A percentile compares a stretch with the other conserved stretches of the same genome.
These are phyloP conservation scores for Tachina grossa DNA, from an alignment of 2,888 invertebrate species.

Conservation along the genomic window DNA sequence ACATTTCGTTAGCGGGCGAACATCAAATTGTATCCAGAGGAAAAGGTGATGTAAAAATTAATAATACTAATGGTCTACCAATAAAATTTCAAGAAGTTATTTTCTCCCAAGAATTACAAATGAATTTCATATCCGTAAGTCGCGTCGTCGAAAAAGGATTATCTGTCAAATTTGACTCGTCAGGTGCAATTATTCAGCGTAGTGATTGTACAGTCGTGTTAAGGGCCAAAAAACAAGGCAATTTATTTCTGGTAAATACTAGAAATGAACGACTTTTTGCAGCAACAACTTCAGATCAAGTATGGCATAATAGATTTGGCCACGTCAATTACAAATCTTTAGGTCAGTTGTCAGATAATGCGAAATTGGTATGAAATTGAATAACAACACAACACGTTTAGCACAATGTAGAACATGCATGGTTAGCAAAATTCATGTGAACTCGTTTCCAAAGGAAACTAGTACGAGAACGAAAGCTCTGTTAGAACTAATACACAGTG, in stretches of 20 bases:
- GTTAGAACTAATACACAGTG: conserved; percentile 53
- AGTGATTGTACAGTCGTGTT: conserved; percentile 8
- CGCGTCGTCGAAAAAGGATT: conserved; percentile 20
- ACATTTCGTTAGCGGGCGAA: conserved; percentile 12
- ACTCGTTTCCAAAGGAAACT: conserved; percentile 41
- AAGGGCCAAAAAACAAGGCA: conserved; percentile 15
- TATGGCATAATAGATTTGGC: conserved; percentile 56
- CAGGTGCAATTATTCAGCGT: conserved; percentile 2
- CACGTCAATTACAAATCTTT: conserved; percentile 50
- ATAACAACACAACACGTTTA: background rate
- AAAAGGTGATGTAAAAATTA: no score
- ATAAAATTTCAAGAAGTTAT: no score
- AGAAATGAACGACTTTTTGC: conserved; percentile 6
- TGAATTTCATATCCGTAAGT: conserved; percentile 38
- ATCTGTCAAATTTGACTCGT: conserved; percentile 1
- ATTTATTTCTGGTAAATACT: conserved; percentile 13
- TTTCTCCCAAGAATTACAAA: no score
- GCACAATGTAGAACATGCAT: conserved; percentile 36
- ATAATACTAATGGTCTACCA: no score
- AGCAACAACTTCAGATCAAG: background rate
- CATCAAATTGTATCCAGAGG: conserved; percentile 13
- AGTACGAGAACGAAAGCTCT: conserved; percentile 21
- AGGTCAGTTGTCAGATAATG: conserved; percentile 21
- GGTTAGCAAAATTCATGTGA: conserved; percentile 55
- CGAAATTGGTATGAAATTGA: conserved; percentile 21